Percentiles rank a stretch among this genome's conserved stretches.
These are phyloP conservation scores for Lepidurus apus DNA, from an alignment of 1,140 invertebrate genomes.

Conservation along the genomic window DNA sequence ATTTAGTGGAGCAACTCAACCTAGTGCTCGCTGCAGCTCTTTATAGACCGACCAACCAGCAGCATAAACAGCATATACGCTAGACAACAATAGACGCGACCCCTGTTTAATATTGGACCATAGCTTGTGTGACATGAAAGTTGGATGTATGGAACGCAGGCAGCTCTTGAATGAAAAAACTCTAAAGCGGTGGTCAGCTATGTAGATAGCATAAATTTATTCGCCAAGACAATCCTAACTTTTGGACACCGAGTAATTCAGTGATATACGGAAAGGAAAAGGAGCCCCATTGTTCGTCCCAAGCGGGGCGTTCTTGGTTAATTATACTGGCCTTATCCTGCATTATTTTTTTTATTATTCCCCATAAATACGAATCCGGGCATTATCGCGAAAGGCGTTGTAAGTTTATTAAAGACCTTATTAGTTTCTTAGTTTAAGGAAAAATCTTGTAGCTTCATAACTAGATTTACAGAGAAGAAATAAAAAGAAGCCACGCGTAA, in stretches of 20 bases:
- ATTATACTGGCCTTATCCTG: not conserved
- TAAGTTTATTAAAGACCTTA: too few species aligned
- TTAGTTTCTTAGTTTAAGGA: too few species aligned
- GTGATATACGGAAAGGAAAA: not conserved
- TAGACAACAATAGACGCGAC: constrained; percentile 16
- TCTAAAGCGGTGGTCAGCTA: not conserved
- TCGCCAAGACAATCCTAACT: not conserved
- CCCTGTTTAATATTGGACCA: not conserved
- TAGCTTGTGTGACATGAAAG: constrained; percentile 14
- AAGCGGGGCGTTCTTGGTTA: not conserved
- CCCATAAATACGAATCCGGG: not conserved
- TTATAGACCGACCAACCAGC: constrained; percentile 8
- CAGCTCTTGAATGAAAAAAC: constrained; percentile 1
- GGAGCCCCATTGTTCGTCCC: not conserved
- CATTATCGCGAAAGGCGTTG: too few species aligned
- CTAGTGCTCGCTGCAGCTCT: not conserved
- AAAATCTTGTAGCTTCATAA: too few species aligned
- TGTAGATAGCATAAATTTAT: not conserved
- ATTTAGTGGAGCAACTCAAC: constrained; percentile 17
- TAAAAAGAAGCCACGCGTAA: too few species aligned
- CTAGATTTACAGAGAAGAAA: too few species aligned
- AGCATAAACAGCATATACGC: constrained; percentile 1
- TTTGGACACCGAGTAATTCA: not conserved
- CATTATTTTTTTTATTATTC: not conserved
- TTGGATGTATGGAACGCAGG: not conserved